phyloP scores from a whole-genome alignment of 2,888 invertebrate species.

The Corbicula japonica region DNA sequence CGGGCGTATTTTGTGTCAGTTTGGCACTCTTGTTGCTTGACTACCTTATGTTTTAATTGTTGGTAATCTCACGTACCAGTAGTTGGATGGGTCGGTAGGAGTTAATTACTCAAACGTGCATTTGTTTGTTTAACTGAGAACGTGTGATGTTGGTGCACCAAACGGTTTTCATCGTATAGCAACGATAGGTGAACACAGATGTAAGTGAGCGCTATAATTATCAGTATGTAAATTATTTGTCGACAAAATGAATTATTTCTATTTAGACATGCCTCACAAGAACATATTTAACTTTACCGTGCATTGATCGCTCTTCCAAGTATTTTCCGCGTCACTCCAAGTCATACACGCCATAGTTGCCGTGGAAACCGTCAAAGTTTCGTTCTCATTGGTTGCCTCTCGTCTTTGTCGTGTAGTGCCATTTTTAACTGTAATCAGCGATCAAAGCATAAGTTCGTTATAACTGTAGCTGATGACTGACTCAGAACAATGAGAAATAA shows the following conservation, averaged over 20 bases:
- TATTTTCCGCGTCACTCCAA: conserved; percentile 73
- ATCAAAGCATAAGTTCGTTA: neutral
- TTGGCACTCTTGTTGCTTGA: too few relatives aligned
- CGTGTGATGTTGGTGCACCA: too few relatives aligned
- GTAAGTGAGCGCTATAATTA: too few relatives aligned
- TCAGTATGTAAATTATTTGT: neutral
- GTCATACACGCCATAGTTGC: conserved; percentile 78
- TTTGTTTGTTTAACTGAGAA: too few relatives aligned
- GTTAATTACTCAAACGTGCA: too few relatives aligned
- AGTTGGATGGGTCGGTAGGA: too few relatives aligned
- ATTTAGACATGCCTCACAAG: neutral
- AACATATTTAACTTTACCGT: conserved; percentile 49
- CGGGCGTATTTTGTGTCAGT: too few relatives aligned
- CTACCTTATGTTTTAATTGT: too few relatives aligned
- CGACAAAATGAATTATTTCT: neutral
- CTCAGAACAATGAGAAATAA: too few relatives aligned
- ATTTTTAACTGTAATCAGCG: neutral
- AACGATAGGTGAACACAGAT: too few relatives aligned
- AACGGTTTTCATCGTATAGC: too few relatives aligned
- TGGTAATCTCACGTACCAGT: too few relatives aligned
- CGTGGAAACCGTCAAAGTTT: conserved; percentile 49
- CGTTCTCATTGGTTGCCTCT: conserved; percentile 3
- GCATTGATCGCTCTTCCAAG: conserved; percentile 76
- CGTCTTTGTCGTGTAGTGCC: neutral
- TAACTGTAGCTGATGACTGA: neutral